Conservation (phyloP, 2,113 vertebrate species). For the Sisor rabdophorus region DNA sequence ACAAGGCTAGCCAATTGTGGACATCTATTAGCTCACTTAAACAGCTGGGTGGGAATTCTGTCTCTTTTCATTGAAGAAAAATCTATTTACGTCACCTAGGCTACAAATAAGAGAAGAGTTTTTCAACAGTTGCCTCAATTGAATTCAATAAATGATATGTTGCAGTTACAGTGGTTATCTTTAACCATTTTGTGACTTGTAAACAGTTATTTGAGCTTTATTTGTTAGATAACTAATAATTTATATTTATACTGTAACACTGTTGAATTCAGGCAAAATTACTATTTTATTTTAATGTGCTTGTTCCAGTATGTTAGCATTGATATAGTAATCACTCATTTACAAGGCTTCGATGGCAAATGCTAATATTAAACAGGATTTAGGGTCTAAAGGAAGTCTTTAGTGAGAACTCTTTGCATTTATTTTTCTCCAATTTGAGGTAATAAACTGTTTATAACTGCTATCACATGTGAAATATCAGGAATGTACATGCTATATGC, state of each 20-base stretch:
- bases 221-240: neutral
- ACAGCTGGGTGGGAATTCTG: constrained; percentile 2
- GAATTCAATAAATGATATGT: neutral
- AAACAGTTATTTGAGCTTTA: neutral
- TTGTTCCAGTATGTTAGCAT: neutral
- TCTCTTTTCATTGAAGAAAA: neutral
- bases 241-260: neutral
- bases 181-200: neutral
- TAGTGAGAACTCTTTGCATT: neutral
- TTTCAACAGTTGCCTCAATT: neutral
- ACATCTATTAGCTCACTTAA: constrained; percentile 5
- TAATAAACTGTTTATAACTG: neutral
- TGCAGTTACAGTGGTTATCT: neutral
- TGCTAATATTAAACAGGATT: neutral
- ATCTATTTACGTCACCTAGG: neutral
- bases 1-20: neutral
- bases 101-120: neutral
- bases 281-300: neutral
- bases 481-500: neutral
- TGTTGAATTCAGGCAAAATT: neutral
- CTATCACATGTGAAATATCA: neutral
- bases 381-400: neutral
- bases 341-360: neutral
- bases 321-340: neutral
- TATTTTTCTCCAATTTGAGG: neutral